These are phyloP conservation scores for Julus scandinavius DNA, from an alignment of 2,888 invertebrate genomes.

Conservation along the genomic window DNA sequence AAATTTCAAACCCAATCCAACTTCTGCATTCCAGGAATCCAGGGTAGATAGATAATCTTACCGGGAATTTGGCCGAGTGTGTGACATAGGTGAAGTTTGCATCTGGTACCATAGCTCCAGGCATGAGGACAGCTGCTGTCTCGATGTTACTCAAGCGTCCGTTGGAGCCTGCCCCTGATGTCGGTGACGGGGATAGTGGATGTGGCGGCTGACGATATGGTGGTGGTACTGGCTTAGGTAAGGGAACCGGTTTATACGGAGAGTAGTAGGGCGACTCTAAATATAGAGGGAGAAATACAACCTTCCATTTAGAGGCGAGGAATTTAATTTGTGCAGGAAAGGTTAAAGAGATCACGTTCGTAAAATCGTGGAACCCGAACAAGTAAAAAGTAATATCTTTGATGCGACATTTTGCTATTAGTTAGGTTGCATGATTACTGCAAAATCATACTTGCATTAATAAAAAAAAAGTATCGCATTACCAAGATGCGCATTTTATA, in stretches of 20 bases:
- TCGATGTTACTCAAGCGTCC: slow-evolving; percentile 50
- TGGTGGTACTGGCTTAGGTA: slow-evolving; percentile 55
- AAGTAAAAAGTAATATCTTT: too few species aligned
- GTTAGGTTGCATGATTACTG: too few species aligned
- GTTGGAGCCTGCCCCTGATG: neutral
- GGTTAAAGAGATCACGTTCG: neutral
- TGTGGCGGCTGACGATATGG: slow-evolving; percentile 55
- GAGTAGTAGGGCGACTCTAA: slow-evolving; percentile 49
- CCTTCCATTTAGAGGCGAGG: neutral
- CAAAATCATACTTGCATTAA: too few species aligned
- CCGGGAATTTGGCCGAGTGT: slow-evolving; percentile 54
- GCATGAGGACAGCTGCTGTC: slow-evolving; percentile 42
- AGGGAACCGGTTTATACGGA: slow-evolving; percentile 54
- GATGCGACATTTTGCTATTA: too few species aligned
- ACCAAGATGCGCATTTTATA: too few species aligned
- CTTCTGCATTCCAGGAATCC: too few species aligned
- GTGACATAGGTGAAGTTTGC: slow-evolving; percentile 49
- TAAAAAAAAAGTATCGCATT: too few species aligned
- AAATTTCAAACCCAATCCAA: too few species aligned
- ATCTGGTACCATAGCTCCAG: slow-evolving; percentile 49
- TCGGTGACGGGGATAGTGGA: slow-evolving; percentile 15
- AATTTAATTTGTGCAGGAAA: neutral
- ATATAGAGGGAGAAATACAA: neutral
- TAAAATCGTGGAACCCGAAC: neutral
- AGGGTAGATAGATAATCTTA: neutral